Evolutionary conservation across 2,888 invertebrate genomes (phyloP).

Genomic region (Catocala fraxini): DNA sequence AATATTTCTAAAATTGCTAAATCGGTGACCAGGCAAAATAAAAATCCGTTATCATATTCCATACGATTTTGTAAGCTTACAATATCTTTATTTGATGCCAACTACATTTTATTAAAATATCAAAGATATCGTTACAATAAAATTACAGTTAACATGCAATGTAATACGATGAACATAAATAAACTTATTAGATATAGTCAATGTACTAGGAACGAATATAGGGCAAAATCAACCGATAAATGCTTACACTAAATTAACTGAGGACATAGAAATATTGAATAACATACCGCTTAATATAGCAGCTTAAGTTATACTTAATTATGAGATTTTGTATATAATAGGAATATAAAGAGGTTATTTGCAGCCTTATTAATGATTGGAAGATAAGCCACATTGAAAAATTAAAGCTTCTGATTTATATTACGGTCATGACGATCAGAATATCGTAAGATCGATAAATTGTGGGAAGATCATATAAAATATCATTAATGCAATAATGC

Average conservation of each 20-base stretch:
- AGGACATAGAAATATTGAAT: conserved; percentile 6
- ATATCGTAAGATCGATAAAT: too few species aligned
- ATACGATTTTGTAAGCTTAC: conserved; percentile 13
- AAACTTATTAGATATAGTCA: conserved; percentile 32
- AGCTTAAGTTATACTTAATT: conserved; percentile 11
- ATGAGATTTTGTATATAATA: conserved; percentile 7
- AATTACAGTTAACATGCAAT: conserved; percentile 32
- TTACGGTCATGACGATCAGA: too few species aligned
- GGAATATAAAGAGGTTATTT: conserved; percentile 13
- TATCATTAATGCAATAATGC: too few species aligned
- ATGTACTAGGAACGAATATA: conserved; percentile 47
- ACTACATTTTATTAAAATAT: conserved; percentile 21
- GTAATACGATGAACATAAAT: conserved; percentile 33
- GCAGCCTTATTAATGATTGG: conserved; percentile 14
- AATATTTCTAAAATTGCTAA: too few species aligned
- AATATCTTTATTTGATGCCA: conserved; percentile 19
- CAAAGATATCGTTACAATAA: conserved; percentile 14
- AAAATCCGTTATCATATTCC: neutral
- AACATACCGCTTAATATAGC: conserved; percentile 13
- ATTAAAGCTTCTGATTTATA: conserved; percentile 24
- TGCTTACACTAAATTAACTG: conserved; percentile 15
- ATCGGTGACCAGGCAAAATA: neutral
- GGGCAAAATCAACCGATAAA: conserved; percentile 26
- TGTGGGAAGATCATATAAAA: too few species aligned
- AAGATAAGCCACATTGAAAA: conserved; percentile 11